Evolutionary conservation across 1,140 invertebrate genomes (phyloP).

Genomic region (Octopus sinensis): DNA sequence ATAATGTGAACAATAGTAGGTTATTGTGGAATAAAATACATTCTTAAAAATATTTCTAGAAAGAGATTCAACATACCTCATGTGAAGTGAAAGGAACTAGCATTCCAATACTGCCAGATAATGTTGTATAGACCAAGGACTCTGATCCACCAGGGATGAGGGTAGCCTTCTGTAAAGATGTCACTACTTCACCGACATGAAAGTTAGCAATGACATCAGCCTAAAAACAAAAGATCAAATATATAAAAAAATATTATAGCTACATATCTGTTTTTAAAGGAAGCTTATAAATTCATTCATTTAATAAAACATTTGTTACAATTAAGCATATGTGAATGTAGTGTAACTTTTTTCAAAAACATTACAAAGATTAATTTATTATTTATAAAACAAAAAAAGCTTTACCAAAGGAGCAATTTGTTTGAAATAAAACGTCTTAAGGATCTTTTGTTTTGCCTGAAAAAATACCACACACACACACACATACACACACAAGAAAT

Average conservation of each 20-base stretch:
- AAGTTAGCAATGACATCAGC: slow-evolving; percentile 88
- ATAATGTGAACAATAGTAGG: no score
- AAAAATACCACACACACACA: no score
- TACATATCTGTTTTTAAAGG: not conserved
- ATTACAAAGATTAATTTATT: no score
- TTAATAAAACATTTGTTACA: no score
- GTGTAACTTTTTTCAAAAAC: no score
- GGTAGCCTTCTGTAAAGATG: slow-evolving; percentile 78
- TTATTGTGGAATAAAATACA: not conserved
- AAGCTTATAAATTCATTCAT: no score
- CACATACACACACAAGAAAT: not conserved
- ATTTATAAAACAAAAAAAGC: no score
- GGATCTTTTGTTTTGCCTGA: no score
- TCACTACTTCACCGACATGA: slow-evolving; percentile 88
- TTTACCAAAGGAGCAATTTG: no score
- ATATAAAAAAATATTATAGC: slow-evolving; percentile 4
- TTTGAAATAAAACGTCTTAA: no score
- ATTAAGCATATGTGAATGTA: no score
- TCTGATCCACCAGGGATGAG: slow-evolving; percentile 96
- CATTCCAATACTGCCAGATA: slow-evolving; percentile 89
- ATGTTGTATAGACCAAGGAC: slow-evolving; percentile 90
- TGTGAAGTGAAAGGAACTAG: slow-evolving; percentile 96
- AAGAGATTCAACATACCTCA: slow-evolving; percentile 64
- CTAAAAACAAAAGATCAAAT: slow-evolving; percentile 41
- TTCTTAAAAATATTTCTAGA: slow-evolving; percentile 19